phyloP scores from a whole-genome alignment of 2,797 vertebrate genomes.

The Propithecus perrieri region DNA sequence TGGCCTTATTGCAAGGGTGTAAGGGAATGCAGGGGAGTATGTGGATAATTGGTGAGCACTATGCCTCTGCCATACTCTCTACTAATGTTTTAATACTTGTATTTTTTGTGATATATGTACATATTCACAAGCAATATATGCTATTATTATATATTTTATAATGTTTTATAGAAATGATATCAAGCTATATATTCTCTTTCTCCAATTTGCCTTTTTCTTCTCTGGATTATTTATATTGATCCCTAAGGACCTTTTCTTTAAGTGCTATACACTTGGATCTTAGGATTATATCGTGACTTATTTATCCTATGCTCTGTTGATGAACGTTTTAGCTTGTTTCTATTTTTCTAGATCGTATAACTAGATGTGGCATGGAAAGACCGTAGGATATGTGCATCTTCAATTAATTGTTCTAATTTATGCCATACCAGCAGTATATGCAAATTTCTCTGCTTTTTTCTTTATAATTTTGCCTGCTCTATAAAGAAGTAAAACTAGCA shows the following conservation, averaged over 20 bases:
- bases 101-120: background rate
- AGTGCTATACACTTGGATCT: background rate
- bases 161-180: background rate
- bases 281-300: background rate
- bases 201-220: background rate
- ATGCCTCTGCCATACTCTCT: background rate
- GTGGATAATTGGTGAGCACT: background rate
- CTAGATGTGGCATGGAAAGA: background rate
- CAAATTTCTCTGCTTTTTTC: background rate
- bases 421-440: background rate
- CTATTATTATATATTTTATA: slow-evolving; percentile 10
- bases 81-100: slow-evolving; percentile 2
- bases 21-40: background rate
- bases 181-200: background rate
- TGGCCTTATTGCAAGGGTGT: background rate
- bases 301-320: slow-evolving; percentile 1
- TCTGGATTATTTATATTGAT: slow-evolving; percentile 30
- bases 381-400: background rate
- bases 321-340: slow-evolving; percentile 27
- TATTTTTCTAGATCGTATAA: slow-evolving; percentile 28
- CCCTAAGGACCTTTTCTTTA: background rate
- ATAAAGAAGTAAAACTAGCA: background rate
- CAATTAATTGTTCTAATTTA: slow-evolving; percentile 4
- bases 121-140: background rate
- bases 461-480: slow-evolving; percentile 3